Percentiles rank a stretch among this genome's conserved stretches.
These are phyloP conservation scores for Drosophila athabasca DNA, from an alignment of 1,140 invertebrate species.

Conservation along the genomic window DNA sequence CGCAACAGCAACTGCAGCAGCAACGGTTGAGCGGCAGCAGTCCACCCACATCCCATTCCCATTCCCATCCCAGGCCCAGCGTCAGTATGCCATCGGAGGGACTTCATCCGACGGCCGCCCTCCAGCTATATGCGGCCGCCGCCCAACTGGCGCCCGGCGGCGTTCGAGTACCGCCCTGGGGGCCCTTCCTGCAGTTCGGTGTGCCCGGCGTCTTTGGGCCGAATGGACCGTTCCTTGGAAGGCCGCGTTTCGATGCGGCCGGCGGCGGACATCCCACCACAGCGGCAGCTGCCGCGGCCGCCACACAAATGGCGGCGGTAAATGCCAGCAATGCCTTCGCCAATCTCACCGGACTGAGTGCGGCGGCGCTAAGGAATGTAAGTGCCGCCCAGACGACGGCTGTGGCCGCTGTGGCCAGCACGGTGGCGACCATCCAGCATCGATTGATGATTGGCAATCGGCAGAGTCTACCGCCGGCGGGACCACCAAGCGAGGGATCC, in stretches of 20 bases:
- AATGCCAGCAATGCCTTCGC: constrained; percentile 82
- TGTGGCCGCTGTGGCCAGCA: constrained; percentile 75
- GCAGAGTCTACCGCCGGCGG: constrained; percentile 75
- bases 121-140: constrained; percentile 86
- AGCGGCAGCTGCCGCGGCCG: constrained; percentile 70
- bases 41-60: constrained; percentile 6
- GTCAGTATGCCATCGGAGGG: constrained; percentile 77
- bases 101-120: constrained; percentile 85
- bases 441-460: constrained; percentile 81
- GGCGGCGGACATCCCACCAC: constrained; percentile 54
- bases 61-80: constrained; percentile 24
- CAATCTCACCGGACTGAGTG: constrained; percentile 81
- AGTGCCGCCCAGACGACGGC: constrained; percentile 78
- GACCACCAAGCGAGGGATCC: constrained; percentile 85
- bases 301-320: constrained; percentile 75
- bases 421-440: constrained; percentile 79
- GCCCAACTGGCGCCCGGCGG: constrained; percentile 85
- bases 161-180: constrained; percentile 84
- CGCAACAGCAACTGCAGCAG: constrained; percentile 29
- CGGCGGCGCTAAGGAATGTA: constrained; percentile 75
- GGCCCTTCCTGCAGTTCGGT: constrained; percentile 85
- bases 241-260: constrained; percentile 69
- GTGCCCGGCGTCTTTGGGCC: constrained; percentile 84
- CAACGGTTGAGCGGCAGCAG: constrained; percentile 31
- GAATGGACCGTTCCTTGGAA: constrained; percentile 79